Percentiles rank a stretch among this genome's conserved stretches.
Evolutionary conservation across 1,140 invertebrate species (phyloP).

Genomic region (Reticulitermes speratus): DNA sequence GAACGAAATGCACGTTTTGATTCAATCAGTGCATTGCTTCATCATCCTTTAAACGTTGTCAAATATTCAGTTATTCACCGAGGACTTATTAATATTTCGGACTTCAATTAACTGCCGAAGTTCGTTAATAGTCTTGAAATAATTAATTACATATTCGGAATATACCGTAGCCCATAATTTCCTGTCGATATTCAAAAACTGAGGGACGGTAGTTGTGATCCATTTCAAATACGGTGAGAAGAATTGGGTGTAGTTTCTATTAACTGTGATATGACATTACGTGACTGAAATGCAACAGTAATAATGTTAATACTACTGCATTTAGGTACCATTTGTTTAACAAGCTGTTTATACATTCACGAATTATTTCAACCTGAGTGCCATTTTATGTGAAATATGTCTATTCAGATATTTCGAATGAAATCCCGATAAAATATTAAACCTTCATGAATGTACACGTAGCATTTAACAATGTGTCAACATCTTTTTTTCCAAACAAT

Average conservation of each 20-base stretch:
- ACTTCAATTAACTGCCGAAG: no score
- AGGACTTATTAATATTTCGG: no score
- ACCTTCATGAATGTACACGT: no score
- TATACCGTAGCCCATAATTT: neutral
- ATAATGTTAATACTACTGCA: neutral
- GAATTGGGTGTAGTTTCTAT: neutral
- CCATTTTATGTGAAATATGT: neutral
- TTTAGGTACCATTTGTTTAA: neutral
- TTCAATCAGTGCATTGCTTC: no score
- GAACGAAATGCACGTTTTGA: no score
- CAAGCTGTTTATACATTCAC: neutral
- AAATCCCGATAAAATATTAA: neutral
- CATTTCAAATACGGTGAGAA: neutral
- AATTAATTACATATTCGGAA: no score
- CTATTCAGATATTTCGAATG: neutral
- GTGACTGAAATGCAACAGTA: neutral
- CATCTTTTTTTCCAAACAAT: no score
- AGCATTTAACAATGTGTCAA: no score
- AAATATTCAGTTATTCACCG: no score
- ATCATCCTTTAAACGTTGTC: no score
- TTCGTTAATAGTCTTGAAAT: no score
- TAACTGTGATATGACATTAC: neutral
- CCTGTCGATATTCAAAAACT: neutral
- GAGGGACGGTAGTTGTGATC: neutral
- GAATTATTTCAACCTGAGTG: neutral